Conservation (phyloP, 2,113 vertebrate species). For the Callithrix jacchus region DNA sequence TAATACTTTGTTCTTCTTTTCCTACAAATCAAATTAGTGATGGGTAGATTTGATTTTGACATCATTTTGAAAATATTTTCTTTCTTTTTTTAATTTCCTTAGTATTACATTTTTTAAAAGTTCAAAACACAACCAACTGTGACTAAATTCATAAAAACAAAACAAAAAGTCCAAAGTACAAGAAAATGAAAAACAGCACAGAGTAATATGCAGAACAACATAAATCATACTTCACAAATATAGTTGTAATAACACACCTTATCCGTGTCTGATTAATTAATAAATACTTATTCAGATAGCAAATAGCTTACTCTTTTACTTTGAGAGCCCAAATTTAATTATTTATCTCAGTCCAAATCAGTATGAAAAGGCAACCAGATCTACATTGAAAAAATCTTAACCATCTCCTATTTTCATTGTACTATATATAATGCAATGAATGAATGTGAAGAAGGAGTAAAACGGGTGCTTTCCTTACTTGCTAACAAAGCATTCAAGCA, state of each 20-base stretch:
- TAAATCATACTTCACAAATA: slow-evolving; percentile 83
- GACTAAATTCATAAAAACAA: slow-evolving; percentile 87
- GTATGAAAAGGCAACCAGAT: slow-evolving; percentile 79
- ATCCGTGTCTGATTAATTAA: slow-evolving; percentile 86
- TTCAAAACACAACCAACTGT: slow-evolving; percentile 87
- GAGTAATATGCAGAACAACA: slow-evolving; percentile 80
- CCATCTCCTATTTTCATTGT: slow-evolving; percentile 75
- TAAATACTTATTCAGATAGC: slow-evolving; percentile 83
- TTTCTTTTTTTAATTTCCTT: slow-evolving; percentile 88
- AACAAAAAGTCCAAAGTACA: slow-evolving; percentile 83
- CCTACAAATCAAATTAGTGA: slow-evolving; percentile 88
- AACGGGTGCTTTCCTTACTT: slow-evolving; percentile 53
- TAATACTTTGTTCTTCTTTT: slow-evolving; percentile 88
- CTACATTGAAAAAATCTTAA: slow-evolving; percentile 80
- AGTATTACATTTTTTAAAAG: slow-evolving; percentile 87
- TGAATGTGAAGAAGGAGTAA: slow-evolving; percentile 37
- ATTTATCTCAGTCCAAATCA: slow-evolving; percentile 80
- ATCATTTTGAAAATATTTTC: slow-evolving; percentile 89
- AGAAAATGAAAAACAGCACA: slow-evolving; percentile 86
- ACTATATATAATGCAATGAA: slow-evolving; percentile 70
- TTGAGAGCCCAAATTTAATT: slow-evolving; percentile 81
- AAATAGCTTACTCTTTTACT: slow-evolving; percentile 81
- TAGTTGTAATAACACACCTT: slow-evolving; percentile 82
- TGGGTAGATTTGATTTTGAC: slow-evolving; percentile 88
- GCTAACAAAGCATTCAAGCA: slow-evolving; percentile 48